Conservation (phyloP, 2,113 vertebrate species). For the Calyptomena viridis region DNA sequence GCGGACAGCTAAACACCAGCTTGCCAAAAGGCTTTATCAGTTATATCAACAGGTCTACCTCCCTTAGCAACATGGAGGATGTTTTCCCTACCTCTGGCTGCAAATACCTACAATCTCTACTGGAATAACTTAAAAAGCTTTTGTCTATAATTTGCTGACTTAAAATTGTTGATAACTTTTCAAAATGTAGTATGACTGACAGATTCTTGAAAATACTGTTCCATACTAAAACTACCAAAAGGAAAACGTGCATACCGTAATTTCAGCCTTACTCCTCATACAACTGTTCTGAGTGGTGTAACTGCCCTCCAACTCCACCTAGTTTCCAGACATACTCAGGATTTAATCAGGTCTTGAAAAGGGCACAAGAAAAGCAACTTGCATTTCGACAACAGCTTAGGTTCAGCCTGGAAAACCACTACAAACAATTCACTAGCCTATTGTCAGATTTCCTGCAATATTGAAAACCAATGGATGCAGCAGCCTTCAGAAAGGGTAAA, state of each 20-base stretch:
- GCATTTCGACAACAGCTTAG: neutral
- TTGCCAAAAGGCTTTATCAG: neutral
- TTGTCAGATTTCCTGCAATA: neutral
- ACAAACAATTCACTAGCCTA: neutral
- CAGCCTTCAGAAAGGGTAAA: neutral
- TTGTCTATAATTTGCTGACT: neutral
- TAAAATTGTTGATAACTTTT: neutral
- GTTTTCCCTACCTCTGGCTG: neutral
- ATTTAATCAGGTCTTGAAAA: neutral
- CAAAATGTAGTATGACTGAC: neutral
- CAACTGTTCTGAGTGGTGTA: neutral
- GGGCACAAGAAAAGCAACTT: neutral
- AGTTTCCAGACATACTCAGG: neutral
- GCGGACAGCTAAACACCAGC: neutral
- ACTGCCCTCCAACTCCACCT: neutral
- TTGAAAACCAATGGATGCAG: neutral
- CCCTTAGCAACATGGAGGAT: neutral
- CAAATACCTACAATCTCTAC: neutral
- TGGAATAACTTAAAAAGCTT: neutral
- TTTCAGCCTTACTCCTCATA: neutral
- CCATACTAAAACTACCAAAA: neutral
- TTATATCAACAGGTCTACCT: neutral
- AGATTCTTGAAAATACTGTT: neutral
- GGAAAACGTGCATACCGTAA: neutral
- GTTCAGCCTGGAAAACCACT: neutral